Percentiles rank a stretch among this genome's conserved stretches.
These are phyloP conservation scores for Deilephila porcellus DNA, from an alignment of 2,888 invertebrate genomes.

Conservation along the genomic window DNA sequence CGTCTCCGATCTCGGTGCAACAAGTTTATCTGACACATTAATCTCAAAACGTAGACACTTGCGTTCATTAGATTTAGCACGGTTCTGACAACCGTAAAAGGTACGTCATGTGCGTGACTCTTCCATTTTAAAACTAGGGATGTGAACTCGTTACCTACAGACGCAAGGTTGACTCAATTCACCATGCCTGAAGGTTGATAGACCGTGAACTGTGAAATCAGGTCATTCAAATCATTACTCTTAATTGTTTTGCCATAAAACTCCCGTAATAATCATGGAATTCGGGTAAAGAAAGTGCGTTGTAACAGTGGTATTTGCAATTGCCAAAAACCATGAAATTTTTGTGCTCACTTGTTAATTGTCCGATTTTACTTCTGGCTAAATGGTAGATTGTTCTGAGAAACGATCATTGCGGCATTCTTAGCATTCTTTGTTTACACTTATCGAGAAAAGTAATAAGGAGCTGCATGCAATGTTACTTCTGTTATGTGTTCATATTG, in stretches of 20 bases:
- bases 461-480: not conserved
- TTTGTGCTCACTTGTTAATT: constrained; percentile 10
- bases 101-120: constrained; percentile 64
- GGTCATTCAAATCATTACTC: constrained; percentile 7
- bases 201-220: constrained; percentile 17
- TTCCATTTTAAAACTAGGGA: constrained; percentile 63
- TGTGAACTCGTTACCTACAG: constrained; percentile 57
- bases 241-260: not conserved
- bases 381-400: not conserved
- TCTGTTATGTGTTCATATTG: constrained; percentile 6
- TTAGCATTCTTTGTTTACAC: constrained; percentile 5
- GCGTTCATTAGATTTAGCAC: constrained; percentile 68
- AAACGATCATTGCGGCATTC: constrained; percentile 1
- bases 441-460: not conserved
- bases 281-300: constrained; percentile 23
- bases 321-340: not conserved
- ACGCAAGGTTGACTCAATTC: constrained; percentile 66
- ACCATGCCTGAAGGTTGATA: constrained; percentile 36
- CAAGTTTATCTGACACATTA: constrained; percentile 56
- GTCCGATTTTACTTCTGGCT: not conserved
- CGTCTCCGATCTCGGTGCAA: constrained; percentile 38
- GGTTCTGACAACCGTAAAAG: constrained; percentile 63
- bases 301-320: constrained; percentile 22
- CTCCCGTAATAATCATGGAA: not conserved
- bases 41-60: constrained; percentile 64